Evolutionary conservation across 1,140 invertebrate species (phyloP).

Genomic region (Drosophila gunungcola): DNA sequence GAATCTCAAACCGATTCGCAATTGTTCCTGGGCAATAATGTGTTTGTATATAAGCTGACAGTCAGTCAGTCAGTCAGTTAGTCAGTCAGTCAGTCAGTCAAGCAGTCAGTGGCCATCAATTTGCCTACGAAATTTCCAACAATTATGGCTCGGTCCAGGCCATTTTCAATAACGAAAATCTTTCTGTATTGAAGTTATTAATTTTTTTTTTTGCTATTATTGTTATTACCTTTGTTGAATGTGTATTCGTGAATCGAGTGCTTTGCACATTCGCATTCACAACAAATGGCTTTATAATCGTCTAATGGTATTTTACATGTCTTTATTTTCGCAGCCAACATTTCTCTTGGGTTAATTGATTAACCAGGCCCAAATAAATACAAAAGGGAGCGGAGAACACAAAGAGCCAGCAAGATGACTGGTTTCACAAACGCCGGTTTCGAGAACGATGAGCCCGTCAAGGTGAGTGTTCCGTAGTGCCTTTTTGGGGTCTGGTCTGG

Average conservation of each 20-base stretch:
- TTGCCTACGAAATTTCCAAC: slow-evolving; percentile 52
- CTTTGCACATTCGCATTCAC: slow-evolving; percentile 19
- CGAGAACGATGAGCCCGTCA: slow-evolving; percentile 83
- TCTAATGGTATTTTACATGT: slow-evolving; percentile 37
- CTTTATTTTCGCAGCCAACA: slow-evolving; percentile 45
- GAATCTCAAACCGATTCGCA: slow-evolving; percentile 16
- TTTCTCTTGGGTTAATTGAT: slow-evolving; percentile 48
- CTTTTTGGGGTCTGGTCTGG: not conserved
- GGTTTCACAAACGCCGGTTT: slow-evolving; percentile 80
- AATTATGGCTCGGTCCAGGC: slow-evolving; percentile 62
- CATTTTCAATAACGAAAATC: slow-evolving; percentile 71
- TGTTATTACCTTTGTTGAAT: slow-evolving; percentile 34
- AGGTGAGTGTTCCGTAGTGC: slow-evolving; percentile 60
- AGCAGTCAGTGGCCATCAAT: slow-evolving; percentile 33
- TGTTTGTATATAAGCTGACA: not conserved
- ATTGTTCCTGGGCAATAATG: slow-evolving; percentile 17
- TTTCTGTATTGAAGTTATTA: slow-evolving; percentile 48
- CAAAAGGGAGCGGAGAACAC: slow-evolving; percentile 14
- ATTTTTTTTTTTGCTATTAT: slow-evolving; percentile 56
- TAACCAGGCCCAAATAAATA: slow-evolving; percentile 38
- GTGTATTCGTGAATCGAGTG: slow-evolving; percentile 1
- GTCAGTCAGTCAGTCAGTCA: slow-evolving; percentile 18
- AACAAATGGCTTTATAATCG: slow-evolving; percentile 26
- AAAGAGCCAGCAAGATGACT: slow-evolving; percentile 75
- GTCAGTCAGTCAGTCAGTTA: not conserved